Evolutionary conservation across 2,113 vertebrate genomes (phyloP), one percentile per base, ranked within the genome.

Genomic region (Hyaena hyaena): DNA sequence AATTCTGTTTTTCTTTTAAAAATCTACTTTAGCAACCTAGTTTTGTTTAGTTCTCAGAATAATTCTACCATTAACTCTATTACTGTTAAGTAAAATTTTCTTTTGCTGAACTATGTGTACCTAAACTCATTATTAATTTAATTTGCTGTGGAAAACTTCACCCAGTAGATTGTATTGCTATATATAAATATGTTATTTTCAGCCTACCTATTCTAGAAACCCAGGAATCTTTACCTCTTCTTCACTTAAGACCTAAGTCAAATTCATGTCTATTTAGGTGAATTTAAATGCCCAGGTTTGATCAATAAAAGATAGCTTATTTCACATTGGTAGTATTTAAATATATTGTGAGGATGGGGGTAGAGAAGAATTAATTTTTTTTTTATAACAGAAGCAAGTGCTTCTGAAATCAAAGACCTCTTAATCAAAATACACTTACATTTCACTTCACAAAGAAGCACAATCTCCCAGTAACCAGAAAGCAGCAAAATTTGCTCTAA

Each of bases 71-170:
- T 91, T 86, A 84, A 69, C 45, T 90, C 14, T 43, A 68, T 85
- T 74, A 95, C 28, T 3, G 39, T 63, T 77, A 65, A 73, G 31
- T 89, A 80, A 82, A 86, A 45, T 58, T 65, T 83, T 83, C 8
- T 88, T 89, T 73, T 55, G 55, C 26, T 43, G 14, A 97, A 89
- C 17, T 43, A 71, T 39, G 35, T 61, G 58, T 74, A 35, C 5
- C n/a, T 93, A 71, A 87, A 81, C 19, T 79, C 31, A 66, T 28
- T 94, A 71, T 63, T 65, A 26, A 76, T 74, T 96, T 93, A 21
- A 45, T 77, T 43, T 90, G 2, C 24, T 90, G 7, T 61, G 35
- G 43, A 77, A 69, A 94, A 53, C 19, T 16, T 95, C 9, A 61
- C 17, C 21, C 73, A 85, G 33, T 23, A 73, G 50, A 88, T 79